A percentile compares a stretch with the other conserved stretches of the same genome.
Conservation (phyloP, 2,797 vertebrate species). For the Lepidocolaptes lacrymiger region DNA sequence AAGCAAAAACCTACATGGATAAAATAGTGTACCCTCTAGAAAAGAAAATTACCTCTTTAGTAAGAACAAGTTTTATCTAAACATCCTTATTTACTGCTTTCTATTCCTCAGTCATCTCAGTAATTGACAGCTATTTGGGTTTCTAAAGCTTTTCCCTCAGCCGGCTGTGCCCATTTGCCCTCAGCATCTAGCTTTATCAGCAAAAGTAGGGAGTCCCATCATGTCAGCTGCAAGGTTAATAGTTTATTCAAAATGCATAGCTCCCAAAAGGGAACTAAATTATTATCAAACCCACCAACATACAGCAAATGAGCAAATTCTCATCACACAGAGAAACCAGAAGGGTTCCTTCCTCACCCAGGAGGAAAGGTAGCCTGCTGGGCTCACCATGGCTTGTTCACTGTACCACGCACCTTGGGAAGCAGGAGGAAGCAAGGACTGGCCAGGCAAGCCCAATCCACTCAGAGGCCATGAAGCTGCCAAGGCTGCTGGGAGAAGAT, state of each 20-base stretch:
- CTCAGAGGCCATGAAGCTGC: fast-evolving
- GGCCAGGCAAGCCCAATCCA: not conserved
- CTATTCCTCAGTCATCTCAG: not conserved
- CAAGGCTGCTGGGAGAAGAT: not conserved
- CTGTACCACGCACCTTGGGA: too few species aligned
- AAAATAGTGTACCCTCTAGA: not conserved
- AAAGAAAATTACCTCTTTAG: not conserved
- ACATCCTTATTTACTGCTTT: not conserved
- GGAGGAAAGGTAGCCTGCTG: not conserved
- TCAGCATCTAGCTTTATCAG: not conserved
- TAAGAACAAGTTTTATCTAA: not conserved
- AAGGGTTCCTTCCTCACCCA: not conserved
- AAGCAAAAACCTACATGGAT: not conserved
- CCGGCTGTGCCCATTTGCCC: slow-evolving; percentile 4
- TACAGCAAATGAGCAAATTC: not conserved
- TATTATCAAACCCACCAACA: not conserved
- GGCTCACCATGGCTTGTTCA: not conserved
- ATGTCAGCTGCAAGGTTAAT: not conserved
- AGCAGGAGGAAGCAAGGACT: not conserved
- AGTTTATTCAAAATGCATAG: not conserved
- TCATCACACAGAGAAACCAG: not conserved
- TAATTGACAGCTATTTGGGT: not conserved
- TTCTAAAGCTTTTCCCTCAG: slow-evolving; percentile 6
- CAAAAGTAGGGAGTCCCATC: not conserved
- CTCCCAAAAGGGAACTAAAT: not conserved